Conservation (phyloP, 1,140 invertebrate species). For the Laodelphax striatellus region DNA sequence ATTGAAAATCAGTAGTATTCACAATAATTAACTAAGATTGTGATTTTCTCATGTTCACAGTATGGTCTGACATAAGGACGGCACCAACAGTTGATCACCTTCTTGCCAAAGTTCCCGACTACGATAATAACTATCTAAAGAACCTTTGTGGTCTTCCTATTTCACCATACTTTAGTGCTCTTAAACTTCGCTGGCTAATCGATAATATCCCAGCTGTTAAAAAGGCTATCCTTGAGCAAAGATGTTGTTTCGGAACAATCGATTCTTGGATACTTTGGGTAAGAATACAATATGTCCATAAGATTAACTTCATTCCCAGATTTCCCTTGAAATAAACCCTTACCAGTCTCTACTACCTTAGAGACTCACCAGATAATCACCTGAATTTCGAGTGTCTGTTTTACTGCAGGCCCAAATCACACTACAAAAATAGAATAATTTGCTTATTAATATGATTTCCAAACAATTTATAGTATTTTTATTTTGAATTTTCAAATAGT, state of each 20-base stretch:
- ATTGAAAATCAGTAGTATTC: too few relatives aligned
- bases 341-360: not conserved
- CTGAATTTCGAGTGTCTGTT: too few relatives aligned
- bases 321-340: not conserved
- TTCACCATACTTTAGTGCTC: constrained; percentile 91
- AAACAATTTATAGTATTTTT: too few relatives aligned
- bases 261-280: constrained; percentile 93
- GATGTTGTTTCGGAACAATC: constrained; percentile 85
- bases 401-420: too few relatives aligned
- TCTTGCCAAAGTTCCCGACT: constrained; percentile 56
- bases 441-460: too few relatives aligned
- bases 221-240: constrained; percentile 58
- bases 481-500: too few relatives aligned
- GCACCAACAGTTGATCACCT: constrained; percentile 72
- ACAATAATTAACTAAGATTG: too few relatives aligned
- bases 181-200: constrained; percentile 84
- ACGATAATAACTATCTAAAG: constrained; percentile 63
- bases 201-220: constrained; percentile 75
- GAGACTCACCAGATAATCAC: too few relatives aligned
- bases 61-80: constrained; percentile 81
- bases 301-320: constrained; percentile 1
- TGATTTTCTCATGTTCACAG: constrained; percentile 30
- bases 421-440: too few relatives aligned
- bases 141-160: constrained; percentile 82
- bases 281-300: not conserved